Evolutionary conservation across 2,888 invertebrate genomes (phyloP), one percentile per base, ranked within the genome.

Genomic region (Tenthredo scrophulariae): DNA sequence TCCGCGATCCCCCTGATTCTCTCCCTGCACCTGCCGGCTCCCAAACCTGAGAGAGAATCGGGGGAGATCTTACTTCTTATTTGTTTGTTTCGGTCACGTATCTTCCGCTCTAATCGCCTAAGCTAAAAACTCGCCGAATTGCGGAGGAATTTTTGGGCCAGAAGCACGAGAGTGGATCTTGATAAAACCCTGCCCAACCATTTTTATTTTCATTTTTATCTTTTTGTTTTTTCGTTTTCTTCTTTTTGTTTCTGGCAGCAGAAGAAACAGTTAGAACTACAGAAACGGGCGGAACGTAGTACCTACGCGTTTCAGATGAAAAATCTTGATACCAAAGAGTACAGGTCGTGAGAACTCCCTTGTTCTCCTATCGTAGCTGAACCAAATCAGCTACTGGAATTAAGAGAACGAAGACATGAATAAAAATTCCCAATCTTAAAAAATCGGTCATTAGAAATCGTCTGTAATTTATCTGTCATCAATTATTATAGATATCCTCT

Each of bases 71-170:
- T 85, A 85, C 88, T 87, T 91, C 91, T 90, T 91, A 89, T 92
- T 92, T 90, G 91, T 92, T 92, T 90, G 90, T 90, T 91, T 91
- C 90, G 88, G 88, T 85, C 89, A 77, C 89, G 88, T 92, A 92
- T 92, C 92, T 91, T 85, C 88, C 85, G 87, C 87, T 87, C 92
- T 92, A 92, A 92, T 92, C 92, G 91, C 86, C 86, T 86, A 86
- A 85, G 85, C 85, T 89, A 90, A 90, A 89, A 89, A 89, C 88
- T 89, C 87, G 89, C 88, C 87, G 90, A 91, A 90, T 90, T 89
- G 89, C 89, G 87, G 84, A 87, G 91, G 91, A 92, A 92, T 92
- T 92, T 92, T 91, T 88, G 89, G 88, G 88, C 88, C 58, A 80
- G 62, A 80, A 80, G 62, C 80, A 80, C 58, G 37, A 88, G 89